phyloP scores from a whole-genome alignment of 2,113 vertebrate species.

The Myodes glareolus region DNA sequence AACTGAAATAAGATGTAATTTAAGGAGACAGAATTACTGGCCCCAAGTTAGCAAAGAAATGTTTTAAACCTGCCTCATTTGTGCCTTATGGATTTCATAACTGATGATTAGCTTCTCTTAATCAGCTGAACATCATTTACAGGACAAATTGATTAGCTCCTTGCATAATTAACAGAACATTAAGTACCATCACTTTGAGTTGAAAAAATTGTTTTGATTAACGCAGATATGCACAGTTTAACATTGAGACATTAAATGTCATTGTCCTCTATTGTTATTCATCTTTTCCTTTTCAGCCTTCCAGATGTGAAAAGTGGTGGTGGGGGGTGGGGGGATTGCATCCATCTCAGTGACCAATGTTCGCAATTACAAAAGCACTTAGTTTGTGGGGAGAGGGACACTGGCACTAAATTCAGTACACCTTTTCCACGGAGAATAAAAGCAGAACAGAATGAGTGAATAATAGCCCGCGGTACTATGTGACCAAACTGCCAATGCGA shows the following conservation, averaged over 20 bases:
- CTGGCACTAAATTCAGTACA: conserved; percentile 49
- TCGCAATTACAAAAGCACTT: conserved; percentile 58
- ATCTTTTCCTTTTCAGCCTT: neutral
- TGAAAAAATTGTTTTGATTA: conserved; percentile 80
- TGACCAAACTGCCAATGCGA: conserved; percentile 50
- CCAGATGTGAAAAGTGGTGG: conserved; percentile 54
- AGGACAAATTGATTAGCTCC: conserved; percentile 74
- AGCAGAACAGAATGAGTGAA: conserved; percentile 44
- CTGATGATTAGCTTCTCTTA: conserved; percentile 80
- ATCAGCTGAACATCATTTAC: conserved; percentile 79
- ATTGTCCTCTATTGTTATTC: conserved; percentile 55
- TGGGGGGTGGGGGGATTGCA: conserved; percentile 26
- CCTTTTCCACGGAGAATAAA: conserved; percentile 40
- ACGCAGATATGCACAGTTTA: conserved; percentile 72
- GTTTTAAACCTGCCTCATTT: conserved; percentile 73
- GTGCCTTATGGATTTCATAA: conserved; percentile 78
- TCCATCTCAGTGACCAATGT: conserved; percentile 28
- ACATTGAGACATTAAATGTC: conserved; percentile 62
- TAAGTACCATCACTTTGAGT: conserved; percentile 74
- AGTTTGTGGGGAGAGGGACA: neutral
- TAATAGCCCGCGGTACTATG: conserved; percentile 41
- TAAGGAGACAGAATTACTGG: conserved; percentile 73
- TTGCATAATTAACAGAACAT: conserved; percentile 80
- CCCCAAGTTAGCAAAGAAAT: conserved; percentile 63
- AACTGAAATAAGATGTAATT: conserved; percentile 71